Evolutionary conservation across 2,113 vertebrate species (phyloP).

Genomic region (Mustela nigripes): DNA sequence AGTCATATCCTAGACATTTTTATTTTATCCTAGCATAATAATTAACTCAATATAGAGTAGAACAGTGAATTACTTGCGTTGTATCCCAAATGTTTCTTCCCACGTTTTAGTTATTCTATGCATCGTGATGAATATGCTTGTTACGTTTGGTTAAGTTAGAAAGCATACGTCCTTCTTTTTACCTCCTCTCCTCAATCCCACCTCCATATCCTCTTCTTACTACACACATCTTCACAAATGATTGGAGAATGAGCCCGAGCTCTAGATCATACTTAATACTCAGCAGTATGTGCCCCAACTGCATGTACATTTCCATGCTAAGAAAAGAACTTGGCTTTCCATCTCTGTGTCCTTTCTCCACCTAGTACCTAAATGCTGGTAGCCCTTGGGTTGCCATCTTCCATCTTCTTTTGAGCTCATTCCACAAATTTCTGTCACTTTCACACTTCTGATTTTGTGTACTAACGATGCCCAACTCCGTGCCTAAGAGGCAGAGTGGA

Average conservation of each 20-base stretch:
- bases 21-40: background rate
- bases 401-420: slow-evolving; percentile 1
- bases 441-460: background rate
- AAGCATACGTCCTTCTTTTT: background rate
- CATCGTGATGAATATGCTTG: background rate
- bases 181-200: background rate
- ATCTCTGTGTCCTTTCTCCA: background rate
- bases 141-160: background rate
- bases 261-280: background rate
- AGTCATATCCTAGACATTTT: background rate
- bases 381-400: background rate
- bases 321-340: background rate
- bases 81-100: background rate
- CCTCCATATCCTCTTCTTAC: background rate
- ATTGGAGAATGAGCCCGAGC: background rate
- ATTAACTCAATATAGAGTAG: background rate
- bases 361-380: background rate
- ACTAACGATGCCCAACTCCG: background rate
- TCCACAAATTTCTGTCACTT: background rate
- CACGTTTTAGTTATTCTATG: background rate
- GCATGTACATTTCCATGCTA: background rate
- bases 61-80: background rate
- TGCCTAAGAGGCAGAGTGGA: background rate
- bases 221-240: background rate
- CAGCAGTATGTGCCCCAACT: background rate